Evolutionary conservation across 2,113 vertebrate species (phyloP).

Genomic region (Paradisaea rubra): DNA sequence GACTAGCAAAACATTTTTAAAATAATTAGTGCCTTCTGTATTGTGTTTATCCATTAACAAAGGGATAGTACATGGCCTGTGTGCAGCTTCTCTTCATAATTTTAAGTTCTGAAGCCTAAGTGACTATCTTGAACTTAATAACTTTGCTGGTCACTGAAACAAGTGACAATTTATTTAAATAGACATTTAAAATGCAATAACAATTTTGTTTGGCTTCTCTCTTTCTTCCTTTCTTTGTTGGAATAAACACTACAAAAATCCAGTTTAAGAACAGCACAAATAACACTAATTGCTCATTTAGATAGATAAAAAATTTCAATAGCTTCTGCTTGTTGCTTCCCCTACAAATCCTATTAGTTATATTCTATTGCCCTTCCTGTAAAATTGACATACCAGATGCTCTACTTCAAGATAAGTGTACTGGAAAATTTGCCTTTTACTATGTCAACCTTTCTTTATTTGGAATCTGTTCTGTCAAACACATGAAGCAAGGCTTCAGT

Average conservation of each 20-base stretch:
- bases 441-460: constrained; percentile 30
- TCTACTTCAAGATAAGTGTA: constrained; percentile 27
- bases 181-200: constrained; percentile 28
- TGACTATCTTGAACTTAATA: constrained; percentile 21
- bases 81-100: not conserved
- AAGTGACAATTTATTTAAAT: constrained; percentile 25
- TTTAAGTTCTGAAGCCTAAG: not conserved
- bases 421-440: not conserved
- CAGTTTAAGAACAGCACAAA: not conserved
- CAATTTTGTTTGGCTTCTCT: not conserved
- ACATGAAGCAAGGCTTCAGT: not conserved
- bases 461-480: constrained; percentile 25
- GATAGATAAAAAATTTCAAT: not conserved
- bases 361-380: not conserved
- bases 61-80: not conserved
- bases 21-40: not conserved
- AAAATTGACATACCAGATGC: not conserved
- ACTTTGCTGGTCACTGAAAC: not conserved
- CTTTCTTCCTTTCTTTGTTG: not conserved
- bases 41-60: constrained; percentile 15
- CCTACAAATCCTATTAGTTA: not conserved
- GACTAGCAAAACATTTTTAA: constrained; percentile 15
- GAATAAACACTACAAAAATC: constrained; percentile 3
- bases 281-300: constrained; percentile 34
- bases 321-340: not conserved